Conservation (phyloP, 92 coral and sea anemone genomes). For the Muricea muricata region DNA sequence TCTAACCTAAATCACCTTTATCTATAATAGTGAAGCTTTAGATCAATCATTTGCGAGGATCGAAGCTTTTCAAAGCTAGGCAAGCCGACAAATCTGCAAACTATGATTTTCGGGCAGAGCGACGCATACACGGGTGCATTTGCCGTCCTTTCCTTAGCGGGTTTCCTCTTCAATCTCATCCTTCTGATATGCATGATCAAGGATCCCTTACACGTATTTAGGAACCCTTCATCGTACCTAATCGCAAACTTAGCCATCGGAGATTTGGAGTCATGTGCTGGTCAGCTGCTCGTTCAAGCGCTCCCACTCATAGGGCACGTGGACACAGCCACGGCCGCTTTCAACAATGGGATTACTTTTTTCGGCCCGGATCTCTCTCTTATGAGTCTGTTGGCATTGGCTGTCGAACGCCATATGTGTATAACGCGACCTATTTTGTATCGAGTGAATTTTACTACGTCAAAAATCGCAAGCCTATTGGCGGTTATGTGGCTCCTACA, state of each 20-base stretch:
- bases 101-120: neutral
- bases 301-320: neutral
- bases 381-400: neutral
- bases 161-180: neutral
- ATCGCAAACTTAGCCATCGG: neutral
- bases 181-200: slow-evolving; percentile 1
- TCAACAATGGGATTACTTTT: neutral
- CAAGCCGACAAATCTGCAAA: neutral
- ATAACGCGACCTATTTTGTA: neutral
- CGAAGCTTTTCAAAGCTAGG: too few species aligned
- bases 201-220: neutral
- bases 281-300: neutral
- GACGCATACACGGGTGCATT: neutral
- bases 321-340: neutral
- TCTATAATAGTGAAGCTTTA: too few species aligned
- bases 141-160: neutral
- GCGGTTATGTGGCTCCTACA: neutral
- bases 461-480: neutral
- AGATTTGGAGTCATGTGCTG: slow-evolving; percentile 2
- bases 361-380: slow-evolving; percentile 8
- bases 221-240: slow-evolving; percentile 15
- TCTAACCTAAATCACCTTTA: too few species aligned
- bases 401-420: slow-evolving; percentile 15
- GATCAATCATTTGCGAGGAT: too few species aligned
- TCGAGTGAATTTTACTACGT: neutral